Conservation (phyloP, 1,140 invertebrate genomes). For the Phymorhynchus buccinoides region DNA sequence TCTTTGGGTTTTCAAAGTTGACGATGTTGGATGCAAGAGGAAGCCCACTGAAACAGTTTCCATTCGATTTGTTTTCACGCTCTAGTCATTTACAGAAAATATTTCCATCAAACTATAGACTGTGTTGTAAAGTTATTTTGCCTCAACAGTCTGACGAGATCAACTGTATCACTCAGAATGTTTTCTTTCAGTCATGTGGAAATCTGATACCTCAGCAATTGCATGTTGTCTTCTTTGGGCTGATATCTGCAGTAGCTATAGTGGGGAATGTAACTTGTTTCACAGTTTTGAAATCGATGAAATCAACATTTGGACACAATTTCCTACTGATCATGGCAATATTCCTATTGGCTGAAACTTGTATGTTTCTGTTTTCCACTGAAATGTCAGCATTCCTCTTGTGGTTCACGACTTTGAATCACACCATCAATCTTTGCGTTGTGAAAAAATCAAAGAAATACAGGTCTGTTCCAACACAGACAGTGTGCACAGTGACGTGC, state of each 20-base stretch:
- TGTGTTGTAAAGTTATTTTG: not conserved
- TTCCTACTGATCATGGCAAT: not conserved
- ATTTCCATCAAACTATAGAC: not conserved
- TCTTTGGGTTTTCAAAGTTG: not conserved
- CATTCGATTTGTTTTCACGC: not conserved
- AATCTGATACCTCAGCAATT: not conserved
- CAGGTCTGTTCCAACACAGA: not conserved
- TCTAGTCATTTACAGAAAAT: not conserved
- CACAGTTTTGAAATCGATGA: not conserved
- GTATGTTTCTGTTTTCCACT: not conserved
- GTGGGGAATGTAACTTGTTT: not conserved
- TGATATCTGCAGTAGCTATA: not conserved
- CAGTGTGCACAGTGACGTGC: not conserved
- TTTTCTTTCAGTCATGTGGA: not conserved
- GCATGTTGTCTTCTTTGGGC: not conserved
- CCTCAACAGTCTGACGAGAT: not conserved
- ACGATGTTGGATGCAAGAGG: not conserved
- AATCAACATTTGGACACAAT: not conserved
- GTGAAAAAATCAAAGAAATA: not conserved
- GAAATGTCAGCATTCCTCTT: not conserved
- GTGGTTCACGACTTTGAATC: not conserved
- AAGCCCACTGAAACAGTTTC: not conserved
- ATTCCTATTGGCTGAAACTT: not conserved
- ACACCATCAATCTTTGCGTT: not conserved
- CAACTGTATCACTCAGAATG: not conserved